phyloP scores from a whole-genome alignment of 2,113 vertebrate genomes.

The Gobio gobio region DNA sequence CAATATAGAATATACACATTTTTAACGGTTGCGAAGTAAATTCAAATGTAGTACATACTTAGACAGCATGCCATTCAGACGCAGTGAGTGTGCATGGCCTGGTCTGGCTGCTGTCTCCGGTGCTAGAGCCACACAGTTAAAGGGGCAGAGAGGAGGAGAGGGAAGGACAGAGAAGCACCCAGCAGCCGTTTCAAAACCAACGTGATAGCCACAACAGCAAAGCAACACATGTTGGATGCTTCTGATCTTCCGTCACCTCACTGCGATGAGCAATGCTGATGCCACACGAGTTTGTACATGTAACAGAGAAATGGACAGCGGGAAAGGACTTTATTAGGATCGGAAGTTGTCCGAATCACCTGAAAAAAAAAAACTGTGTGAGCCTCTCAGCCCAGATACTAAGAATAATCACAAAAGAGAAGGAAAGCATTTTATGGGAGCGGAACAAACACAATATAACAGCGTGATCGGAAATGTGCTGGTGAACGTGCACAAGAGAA shows the following conservation, averaged over 20 bases:
- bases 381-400: slow-evolving; percentile 86
- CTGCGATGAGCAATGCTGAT: slow-evolving; percentile 47
- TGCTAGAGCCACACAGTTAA: not conserved
- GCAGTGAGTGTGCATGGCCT: not conserved
- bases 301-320: not conserved
- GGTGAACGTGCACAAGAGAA: slow-evolving; percentile 62
- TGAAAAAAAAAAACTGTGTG: slow-evolving; percentile 85
- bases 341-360: slow-evolving; percentile 86
- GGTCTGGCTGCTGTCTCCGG: not conserved
- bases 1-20: no score
- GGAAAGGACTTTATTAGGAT: slow-evolving; percentile 79
- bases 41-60: no score
- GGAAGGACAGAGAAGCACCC: not conserved
- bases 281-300: not conserved
- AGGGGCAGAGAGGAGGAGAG: not conserved
- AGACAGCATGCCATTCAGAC: no score
- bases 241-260: slow-evolving; percentile 72
- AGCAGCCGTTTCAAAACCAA: not conserved
- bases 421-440: slow-evolving; percentile 76
- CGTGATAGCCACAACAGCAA: not conserved
- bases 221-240: not conserved
- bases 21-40: no score
- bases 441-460: slow-evolving; percentile 70
- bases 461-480: slow-evolving; percentile 86
- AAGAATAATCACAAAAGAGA: slow-evolving; percentile 82